Conservation (phyloP, 23 tunicate genomes). For the Halocynthia aurantium region DNA sequence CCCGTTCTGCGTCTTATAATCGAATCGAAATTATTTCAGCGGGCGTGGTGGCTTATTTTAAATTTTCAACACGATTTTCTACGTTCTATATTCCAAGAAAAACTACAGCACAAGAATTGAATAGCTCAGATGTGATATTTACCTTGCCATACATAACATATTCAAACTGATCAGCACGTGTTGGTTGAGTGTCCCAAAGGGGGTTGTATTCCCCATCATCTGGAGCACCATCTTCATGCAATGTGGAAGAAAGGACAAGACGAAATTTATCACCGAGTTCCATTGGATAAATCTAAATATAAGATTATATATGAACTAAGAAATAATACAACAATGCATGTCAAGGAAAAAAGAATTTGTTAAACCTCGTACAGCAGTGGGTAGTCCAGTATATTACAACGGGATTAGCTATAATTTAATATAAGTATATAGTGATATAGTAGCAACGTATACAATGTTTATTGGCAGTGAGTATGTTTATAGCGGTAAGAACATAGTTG, state of each 20-base stretch:
- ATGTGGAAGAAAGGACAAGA: slow-evolving; percentile 80
- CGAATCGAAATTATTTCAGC: no score
- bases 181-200: slow-evolving; percentile 85
- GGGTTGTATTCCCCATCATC: slow-evolving; percentile 95
- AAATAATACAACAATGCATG: background rate
- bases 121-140: background rate
- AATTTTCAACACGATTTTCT: no score
- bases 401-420: background rate
- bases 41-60: no score
- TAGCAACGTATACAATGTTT: background rate
- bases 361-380: background rate
- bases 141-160: slow-evolving; percentile 98
- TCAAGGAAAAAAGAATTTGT: background rate
- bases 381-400: no score
- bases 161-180: slow-evolving; percentile 93
- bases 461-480: background rate
- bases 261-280: slow-evolving; percentile 94
- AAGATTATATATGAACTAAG: background rate
- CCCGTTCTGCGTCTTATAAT: no score
- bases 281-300: slow-evolving; percentile 51
- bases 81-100: background rate
- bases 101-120: background rate
- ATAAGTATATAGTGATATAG: background rate
- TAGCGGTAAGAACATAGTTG: no score
- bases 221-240: slow-evolving; percentile 95